phyloP scores from a whole-genome alignment of 1,140 invertebrate species.

The Pomacea maculata region DNA sequence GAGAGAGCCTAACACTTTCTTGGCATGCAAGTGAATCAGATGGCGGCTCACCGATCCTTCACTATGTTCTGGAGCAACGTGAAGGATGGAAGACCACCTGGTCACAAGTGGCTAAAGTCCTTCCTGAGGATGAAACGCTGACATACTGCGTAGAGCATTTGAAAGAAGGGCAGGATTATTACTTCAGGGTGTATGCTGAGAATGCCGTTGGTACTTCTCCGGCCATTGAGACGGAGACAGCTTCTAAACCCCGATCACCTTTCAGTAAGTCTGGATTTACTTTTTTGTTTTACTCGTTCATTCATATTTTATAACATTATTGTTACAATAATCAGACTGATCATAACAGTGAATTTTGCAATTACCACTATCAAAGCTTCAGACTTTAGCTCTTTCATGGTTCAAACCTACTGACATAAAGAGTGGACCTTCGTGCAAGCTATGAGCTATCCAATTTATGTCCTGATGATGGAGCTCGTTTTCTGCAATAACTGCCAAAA shows the following conservation, averaged over 20 bases:
- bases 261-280: conserved; percentile 73
- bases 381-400: no score
- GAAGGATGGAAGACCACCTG: conserved; percentile 47
- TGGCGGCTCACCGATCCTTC: conserved; percentile 57
- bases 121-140: conserved; percentile 30
- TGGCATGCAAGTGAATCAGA: conserved; percentile 84
- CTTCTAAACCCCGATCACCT: conserved; percentile 51
- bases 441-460: no score
- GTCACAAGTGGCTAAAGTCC: conserved; percentile 37
- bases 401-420: no score
- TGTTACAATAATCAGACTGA: no score
- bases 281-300: no score
- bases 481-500: no score
- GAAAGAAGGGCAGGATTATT: conserved; percentile 92
- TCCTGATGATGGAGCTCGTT: no score
- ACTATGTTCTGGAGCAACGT: conserved; percentile 60
- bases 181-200: conserved; percentile 91
- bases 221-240: conserved; percentile 78
- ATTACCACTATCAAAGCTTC: no score
- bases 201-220: conserved; percentile 92
- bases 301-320: no score
- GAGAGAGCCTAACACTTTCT: conserved; percentile 77
- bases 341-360: no score
- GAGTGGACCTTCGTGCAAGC: no score
- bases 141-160: conserved; percentile 77